Base-by-base conservation (phyloP, 2,113 vertebrate species). In the Podarcis cretensis region DNA sequence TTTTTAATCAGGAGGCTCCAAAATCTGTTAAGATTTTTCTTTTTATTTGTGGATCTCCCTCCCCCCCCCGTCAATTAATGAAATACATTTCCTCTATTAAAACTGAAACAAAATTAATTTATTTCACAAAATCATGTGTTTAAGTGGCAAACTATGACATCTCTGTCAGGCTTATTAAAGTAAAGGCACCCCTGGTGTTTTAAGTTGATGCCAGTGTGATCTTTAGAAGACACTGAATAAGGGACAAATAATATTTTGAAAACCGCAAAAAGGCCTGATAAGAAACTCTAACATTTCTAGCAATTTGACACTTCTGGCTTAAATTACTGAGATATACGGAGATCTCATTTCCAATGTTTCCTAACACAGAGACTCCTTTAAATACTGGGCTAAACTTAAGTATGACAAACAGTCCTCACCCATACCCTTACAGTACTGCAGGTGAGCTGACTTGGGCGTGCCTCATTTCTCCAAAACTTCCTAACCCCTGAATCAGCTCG, bases 401-500 rank as follows among this genome's bases (percentile, higher is more conserved):
- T 65, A 32, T 76, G 69, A 43, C 8, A n/a, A 1, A 82, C 16
- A 37, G 6, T 75, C 59, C 32, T n/a, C 27, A 63, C 59, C 37
- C 32, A 12, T 85, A 37, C 32, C 6, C 25, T 0, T 0, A 13
- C 48, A 83, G 35, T 77, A 54, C 76, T 88, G 73, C 43, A 43
- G 63, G 35, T 88, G 23, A 77, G 57, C 18, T 90, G 81, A 88
- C 3, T 91, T 63, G 57, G 81, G 88, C 4, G 13, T 93, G 74
- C 6, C 71, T 7, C 43, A 13, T 69, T 32, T 81, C 82, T 92
- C 30, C 32, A 81, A 57, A 32, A 54, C 85, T 93, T 89, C 79
- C n/a, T 30, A 84, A 66, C 90, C 85, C 82, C 82, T 91, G 30
- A 91, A 82, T 86, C 90, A 80, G 90, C 57, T 89, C 32, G 86